These are phyloP conservation scores for Melinaea menophilus DNA, from an alignment of 2,888 invertebrate genomes.

Conservation along the genomic window DNA sequence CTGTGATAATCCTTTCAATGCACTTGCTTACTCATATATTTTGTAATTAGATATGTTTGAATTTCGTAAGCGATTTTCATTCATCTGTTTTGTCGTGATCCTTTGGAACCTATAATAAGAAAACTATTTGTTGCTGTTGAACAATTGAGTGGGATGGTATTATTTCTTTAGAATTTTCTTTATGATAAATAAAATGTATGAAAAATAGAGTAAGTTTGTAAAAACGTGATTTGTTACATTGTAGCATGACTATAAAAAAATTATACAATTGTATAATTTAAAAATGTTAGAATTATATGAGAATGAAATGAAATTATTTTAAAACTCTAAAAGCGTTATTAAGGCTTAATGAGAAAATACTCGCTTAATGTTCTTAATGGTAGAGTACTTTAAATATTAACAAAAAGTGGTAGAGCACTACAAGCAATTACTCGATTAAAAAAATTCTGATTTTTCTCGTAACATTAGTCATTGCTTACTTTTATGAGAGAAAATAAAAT, in stretches of 20 bases:
- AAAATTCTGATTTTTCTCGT: constrained; percentile 12
- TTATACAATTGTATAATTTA: background rate
- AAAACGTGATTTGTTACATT: too few species aligned
- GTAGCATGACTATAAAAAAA: too few species aligned
- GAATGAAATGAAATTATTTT: background rate
- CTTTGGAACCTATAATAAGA: too few species aligned
- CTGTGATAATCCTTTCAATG: constrained; percentile 27
- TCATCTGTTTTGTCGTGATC: too few species aligned
- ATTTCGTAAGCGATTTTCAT: background rate
- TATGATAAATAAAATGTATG: background rate
- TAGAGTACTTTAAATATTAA: constrained; percentile 5
- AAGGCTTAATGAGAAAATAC: constrained; percentile 5
- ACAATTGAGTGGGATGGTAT: too few species aligned
- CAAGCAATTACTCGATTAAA: constrained; percentile 15
- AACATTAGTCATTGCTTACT: constrained; percentile 18
- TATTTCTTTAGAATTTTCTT: background rate
- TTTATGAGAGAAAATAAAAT: constrained; percentile 10
- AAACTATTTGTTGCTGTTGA: too few species aligned
- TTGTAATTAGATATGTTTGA: background rate
- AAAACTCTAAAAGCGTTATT: constrained; percentile 1
- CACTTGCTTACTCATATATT: constrained; percentile 22
- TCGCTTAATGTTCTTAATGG: constrained; percentile 3
- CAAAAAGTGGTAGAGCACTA: constrained; percentile 7
- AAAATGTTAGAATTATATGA: background rate
- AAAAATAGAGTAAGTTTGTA: background rate